Base-by-base conservation (phyloP, 2,888 invertebrate species). In the Troides aeacus region DNA sequence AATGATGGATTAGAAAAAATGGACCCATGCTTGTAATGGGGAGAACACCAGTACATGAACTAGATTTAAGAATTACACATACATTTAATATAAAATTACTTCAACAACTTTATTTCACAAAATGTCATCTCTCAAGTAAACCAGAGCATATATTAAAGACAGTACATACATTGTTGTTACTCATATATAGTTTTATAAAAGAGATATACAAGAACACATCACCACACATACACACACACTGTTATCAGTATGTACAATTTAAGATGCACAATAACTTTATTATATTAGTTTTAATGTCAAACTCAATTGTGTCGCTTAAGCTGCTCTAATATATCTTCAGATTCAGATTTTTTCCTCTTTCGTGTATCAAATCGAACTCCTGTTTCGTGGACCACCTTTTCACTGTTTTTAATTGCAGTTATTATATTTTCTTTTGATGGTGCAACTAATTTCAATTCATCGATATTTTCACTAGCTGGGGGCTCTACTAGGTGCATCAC, bases 401-500 rank as follows among this genome's bases (percentile, higher is more conserved):
- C 92, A 84, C 92, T 92, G 73, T 89, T 90, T 77, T 89, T 86
- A 57, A 92, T 92, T 46, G 92, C 92, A 68, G 88, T 82, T 72
- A 92, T 91, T 64, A 92, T 91, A 71, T 90, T 90, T 77, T 92
- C 92, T 77, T 88, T 89, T 2, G 92, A 90, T 36, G 92, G 92
- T 69, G 90, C 86, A 18, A 92, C 85, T 62, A 92, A 77, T 75
- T 89, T 88, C 6, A 92, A 74, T 68, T 90, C 91, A 70, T 90
- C 89, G 68, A 83, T 75, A 73, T 76, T 87, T 69, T 89, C 88
- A 75, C 76, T 82, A 2, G 77, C 78, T 4, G 89, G 83, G 6
- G 91, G 90, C 74, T 90, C 89, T 18, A 92, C 86, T 23, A 97
- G 88, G 79, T 96, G 95, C 79, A 95, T 94, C 53, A 97, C 95